Percentiles rank a stretch among this genome's conserved stretches.
Conservation (phyloP, 2,113 vertebrate species). For the Phodopus roborovskii region DNA sequence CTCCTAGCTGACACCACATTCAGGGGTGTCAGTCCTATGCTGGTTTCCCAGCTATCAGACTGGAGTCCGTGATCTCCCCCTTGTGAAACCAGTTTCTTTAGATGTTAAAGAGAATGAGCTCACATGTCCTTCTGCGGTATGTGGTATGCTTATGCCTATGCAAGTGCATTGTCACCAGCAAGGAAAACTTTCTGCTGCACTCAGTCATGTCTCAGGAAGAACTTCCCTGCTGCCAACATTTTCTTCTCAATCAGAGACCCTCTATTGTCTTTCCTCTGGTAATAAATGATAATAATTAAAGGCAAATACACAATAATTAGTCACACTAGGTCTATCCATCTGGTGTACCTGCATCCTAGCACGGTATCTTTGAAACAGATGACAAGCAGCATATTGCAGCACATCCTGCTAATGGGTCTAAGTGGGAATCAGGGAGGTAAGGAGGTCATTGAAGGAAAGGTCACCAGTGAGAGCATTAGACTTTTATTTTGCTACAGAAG, state of each 20-base stretch:
- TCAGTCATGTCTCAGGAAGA: conserved; percentile 16
- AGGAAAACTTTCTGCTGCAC: conserved; percentile 75
- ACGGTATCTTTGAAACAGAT: conserved; percentile 89
- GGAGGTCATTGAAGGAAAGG: conserved; percentile 80
- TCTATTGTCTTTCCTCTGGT: conserved; percentile 91
- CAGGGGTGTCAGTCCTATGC: too few relatives aligned
- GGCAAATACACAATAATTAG: conserved; percentile 95
- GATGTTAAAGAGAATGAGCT: background rate
- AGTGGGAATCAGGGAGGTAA: conserved; percentile 83
- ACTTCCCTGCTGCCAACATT: conserved; percentile 84
- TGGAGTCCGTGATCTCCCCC: too few relatives aligned
- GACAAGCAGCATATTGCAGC: conserved; percentile 91
- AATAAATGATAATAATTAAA: conserved; percentile 97
- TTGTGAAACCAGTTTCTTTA: background rate
- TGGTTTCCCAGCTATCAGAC: too few relatives aligned
- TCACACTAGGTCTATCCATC: conserved; percentile 96
- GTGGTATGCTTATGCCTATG: too few relatives aligned
- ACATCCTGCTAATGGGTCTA: conserved; percentile 88
- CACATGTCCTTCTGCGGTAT: too few relatives aligned
- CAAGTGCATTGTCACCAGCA: background rate
- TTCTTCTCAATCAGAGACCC: conserved; percentile 86
- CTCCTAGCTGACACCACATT: too few relatives aligned
- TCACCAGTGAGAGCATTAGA: conserved; percentile 56
- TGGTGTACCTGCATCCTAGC: conserved; percentile 91
- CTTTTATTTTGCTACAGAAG: conserved; percentile 32